These are phyloP conservation scores for Chaetogeoica ovagalla DNA, from an alignment of 2,888 invertebrate genomes.

Conservation along the genomic window DNA sequence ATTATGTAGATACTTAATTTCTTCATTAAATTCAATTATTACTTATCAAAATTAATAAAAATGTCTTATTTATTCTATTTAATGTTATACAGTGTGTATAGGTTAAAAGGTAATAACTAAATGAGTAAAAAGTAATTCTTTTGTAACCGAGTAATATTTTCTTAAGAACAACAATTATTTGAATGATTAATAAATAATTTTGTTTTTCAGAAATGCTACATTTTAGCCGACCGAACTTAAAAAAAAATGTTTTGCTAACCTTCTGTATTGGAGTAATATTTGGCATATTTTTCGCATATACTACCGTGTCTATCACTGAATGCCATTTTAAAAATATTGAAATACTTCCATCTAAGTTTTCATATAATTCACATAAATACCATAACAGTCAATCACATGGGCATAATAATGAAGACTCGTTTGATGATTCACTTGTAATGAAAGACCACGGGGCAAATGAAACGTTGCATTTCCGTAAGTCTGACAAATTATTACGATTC, in stretches of 20 bases:
- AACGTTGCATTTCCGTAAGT: conserved; percentile 42
- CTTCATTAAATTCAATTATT: neutral
- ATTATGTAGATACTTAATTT: no score
- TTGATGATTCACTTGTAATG: conserved; percentile 38
- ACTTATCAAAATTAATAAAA: neutral
- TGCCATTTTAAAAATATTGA: conserved; percentile 39
- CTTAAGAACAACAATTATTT: neutral
- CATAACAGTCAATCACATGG: conserved; percentile 37
- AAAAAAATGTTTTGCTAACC: conserved; percentile 40
- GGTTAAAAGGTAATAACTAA: neutral
- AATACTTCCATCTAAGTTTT: conserved; percentile 50
- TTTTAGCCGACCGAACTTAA: conserved; percentile 34
- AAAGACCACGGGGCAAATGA: conserved; percentile 39
- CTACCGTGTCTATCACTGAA: conserved; percentile 41
- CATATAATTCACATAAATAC: conserved; percentile 12
- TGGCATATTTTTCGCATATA: conserved; percentile 51
- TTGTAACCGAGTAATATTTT: neutral
- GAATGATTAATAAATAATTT: neutral
- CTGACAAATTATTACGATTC: neutral
- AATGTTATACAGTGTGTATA: neutral
- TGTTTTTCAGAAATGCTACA: conserved; percentile 38
- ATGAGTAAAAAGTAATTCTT: neutral
- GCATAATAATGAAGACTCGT: conserved; percentile 28
- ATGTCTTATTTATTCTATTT: neutral
- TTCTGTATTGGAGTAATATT: conserved; percentile 45